A percentile compares a stretch with the other conserved stretches of the same genome.
phyloP scores from a whole-genome alignment of 37 sponge, comb jelly and placozoan genomes.

The Lycopodina hypogea region DNA sequence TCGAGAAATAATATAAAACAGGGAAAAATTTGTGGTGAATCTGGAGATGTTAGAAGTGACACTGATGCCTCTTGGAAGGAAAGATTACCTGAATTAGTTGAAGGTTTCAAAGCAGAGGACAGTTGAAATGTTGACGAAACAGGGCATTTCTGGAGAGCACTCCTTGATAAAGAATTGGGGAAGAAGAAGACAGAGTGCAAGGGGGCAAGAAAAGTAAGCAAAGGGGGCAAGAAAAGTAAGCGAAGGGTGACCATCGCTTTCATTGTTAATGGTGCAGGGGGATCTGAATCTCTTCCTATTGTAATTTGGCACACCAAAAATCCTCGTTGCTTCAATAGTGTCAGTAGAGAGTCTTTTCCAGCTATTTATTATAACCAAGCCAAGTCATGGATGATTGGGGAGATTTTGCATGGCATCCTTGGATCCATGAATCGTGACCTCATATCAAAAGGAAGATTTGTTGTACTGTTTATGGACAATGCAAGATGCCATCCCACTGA shows the following conservation, averaged over 20 bases:
- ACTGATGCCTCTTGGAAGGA: constrained; percentile 61
- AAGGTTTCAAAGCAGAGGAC: constrained; percentile 20
- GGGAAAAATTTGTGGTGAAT: constrained; percentile 66
- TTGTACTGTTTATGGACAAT: constrained; percentile 70
- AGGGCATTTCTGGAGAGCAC: constrained; percentile 38
- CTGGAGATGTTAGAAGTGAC: constrained; percentile 35
- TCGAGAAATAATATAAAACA: constrained; percentile 45
- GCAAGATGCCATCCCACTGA: constrained; percentile 65
- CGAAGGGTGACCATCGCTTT: constrained; percentile 1
- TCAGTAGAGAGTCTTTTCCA: constrained; percentile 53
- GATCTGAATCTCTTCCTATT: constrained; percentile 48
- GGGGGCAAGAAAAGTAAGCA: constrained; percentile 63
- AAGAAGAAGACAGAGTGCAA: constrained; percentile 57
- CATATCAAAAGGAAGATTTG: constrained; percentile 5
- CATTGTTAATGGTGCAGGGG: constrained; percentile 3
- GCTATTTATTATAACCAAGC: constrained; percentile 60
- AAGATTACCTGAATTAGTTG: constrained; percentile 42
- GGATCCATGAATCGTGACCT: constrained; percentile 29
- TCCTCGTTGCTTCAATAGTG: constrained; percentile 55
- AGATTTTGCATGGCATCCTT: constrained; percentile 40
- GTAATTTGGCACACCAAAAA: constrained; percentile 73
- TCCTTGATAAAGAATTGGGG: constrained; percentile 54
- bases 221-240: constrained; percentile 19
- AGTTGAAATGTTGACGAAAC: constrained; percentile 60
- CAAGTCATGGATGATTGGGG: constrained; percentile 70